Conservation (phyloP, 2,797 vertebrate species). For the Enoplosus armatus region DNA sequence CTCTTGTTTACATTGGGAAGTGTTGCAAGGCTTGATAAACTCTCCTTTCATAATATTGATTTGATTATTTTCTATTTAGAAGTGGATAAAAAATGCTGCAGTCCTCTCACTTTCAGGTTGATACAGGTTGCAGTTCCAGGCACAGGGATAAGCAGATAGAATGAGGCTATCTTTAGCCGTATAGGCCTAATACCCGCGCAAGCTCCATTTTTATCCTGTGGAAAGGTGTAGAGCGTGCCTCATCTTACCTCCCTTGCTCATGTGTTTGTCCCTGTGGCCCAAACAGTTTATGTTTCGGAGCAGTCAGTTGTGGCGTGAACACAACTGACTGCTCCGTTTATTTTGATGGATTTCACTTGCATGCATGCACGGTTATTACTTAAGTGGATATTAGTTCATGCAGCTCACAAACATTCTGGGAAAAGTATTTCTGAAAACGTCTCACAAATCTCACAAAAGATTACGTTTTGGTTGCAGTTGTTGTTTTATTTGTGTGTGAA, state of each 20-base stretch:
- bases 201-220: conserved; percentile 77
- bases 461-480: not conserved
- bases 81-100: conserved; percentile 21
- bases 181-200: conserved; percentile 79
- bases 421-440: not conserved
- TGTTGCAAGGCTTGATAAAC: not conserved
- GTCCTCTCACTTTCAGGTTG: conserved; percentile 29
- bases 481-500: not conserved
- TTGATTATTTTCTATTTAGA: conserved; percentile 33
- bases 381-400: conserved; percentile 2
- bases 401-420: not conserved
- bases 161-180: conserved; percentile 83
- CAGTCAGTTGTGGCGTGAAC: not conserved
- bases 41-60: conserved; percentile 12
- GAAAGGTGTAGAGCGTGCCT: conserved; percentile 46
- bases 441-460: not conserved
- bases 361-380: not conserved
- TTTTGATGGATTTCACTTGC: conserved; percentile 11
- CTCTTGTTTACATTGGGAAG: conserved; percentile 31
- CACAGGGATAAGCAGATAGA: conserved; percentile 83
- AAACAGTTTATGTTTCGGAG: conserved; percentile 35
- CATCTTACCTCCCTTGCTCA: conserved; percentile 21
- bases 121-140: conserved; percentile 42
- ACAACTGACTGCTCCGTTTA: too few species aligned
- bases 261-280: conserved; percentile 46